Percentiles rank a stretch among this genome's conserved stretches.
Conservation (phyloP, 2,888 invertebrate genomes). For the Scaptomyza reducta region DNA sequence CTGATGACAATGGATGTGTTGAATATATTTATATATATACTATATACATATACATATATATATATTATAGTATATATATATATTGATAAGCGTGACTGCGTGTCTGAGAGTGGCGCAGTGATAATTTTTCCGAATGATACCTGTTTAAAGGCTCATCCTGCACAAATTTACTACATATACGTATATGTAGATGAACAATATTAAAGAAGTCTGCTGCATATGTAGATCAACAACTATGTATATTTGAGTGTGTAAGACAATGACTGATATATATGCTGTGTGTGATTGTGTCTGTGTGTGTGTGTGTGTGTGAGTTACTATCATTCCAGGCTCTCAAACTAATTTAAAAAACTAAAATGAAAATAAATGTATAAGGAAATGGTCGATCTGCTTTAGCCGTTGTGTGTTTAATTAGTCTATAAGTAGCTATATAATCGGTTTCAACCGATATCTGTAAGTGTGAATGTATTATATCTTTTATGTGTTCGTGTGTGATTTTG, state of each 20-base stretch:
- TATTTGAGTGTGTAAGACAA: conserved; percentile 32
- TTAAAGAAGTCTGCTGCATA: conserved; percentile 27
- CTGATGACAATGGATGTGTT: conserved; percentile 36
- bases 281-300: not conserved
- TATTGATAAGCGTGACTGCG: conserved; percentile 28
- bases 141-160: conserved; percentile 41
- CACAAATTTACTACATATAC: conserved; percentile 60
- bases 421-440: conserved; percentile 23
- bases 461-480: conserved; percentile 28
- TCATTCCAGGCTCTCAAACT: conserved; percentile 52
- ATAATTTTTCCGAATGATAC: conserved; percentile 9
- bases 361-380: conserved; percentile 16
- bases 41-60: not conserved
- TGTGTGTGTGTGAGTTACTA: conserved; percentile 37
- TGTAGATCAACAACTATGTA: conserved; percentile 1
- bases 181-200: conserved; percentile 31
- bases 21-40: conserved; percentile 5
- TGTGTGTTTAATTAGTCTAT: conserved; percentile 16
- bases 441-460: conserved; percentile 13
- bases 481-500: conserved; percentile 7
- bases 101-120: conserved; percentile 22
- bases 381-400: conserved; percentile 38
- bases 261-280: conserved; percentile 47
- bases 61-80: not conserved
- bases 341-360: conserved; percentile 13